phyloP scores from a whole-genome alignment of 2,888 invertebrate genomes.

The Hoplodrina ambigua region DNA sequence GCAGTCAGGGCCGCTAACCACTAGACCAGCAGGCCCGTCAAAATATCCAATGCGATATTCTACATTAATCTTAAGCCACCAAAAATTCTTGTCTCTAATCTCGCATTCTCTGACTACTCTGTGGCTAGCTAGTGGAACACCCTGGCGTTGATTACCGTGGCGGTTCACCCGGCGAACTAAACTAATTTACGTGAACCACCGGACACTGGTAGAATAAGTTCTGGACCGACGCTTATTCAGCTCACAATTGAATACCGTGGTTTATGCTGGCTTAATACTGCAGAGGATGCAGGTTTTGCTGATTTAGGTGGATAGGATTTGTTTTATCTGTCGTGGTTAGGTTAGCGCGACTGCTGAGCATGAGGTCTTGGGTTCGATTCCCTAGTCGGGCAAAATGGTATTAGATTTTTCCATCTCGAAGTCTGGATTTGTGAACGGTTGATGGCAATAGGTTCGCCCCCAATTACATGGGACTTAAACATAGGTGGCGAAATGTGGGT shows the following conservation, averaged over 20 bases:
- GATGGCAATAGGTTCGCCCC: too few relatives aligned
- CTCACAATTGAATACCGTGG: slow-evolving; percentile 73
- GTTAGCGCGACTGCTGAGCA: too few relatives aligned
- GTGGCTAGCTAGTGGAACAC: slow-evolving; percentile 61
- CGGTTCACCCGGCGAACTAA: slow-evolving; percentile 76
- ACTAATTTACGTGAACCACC: slow-evolving; percentile 79
- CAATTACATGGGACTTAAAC: too few relatives aligned
- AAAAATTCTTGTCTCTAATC: slow-evolving; percentile 9
- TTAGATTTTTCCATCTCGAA: too few relatives aligned
- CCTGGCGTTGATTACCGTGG: slow-evolving; percentile 75
- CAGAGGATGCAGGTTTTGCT: slow-evolving; percentile 39
- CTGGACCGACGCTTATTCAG: slow-evolving; percentile 68
- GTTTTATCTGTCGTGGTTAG: background rate
- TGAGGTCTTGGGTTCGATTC: too few relatives aligned
- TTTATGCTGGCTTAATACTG: slow-evolving; percentile 54
- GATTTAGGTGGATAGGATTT: slow-evolving; percentile 11
- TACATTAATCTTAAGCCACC: background rate
- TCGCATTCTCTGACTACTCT: slow-evolving; percentile 16
- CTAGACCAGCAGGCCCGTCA: too few relatives aligned
- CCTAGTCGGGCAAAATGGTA: too few relatives aligned
- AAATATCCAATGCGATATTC: background rate
- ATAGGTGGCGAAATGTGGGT: too few relatives aligned
- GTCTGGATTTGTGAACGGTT: too few relatives aligned
- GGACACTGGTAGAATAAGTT: slow-evolving; percentile 71
- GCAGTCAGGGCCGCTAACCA: too few relatives aligned